A percentile compares a stretch with the other conserved stretches of the same genome.
phyloP scores from a whole-genome alignment of 64 coral and sea anemone genomes.

The Porites lutea region DNA sequence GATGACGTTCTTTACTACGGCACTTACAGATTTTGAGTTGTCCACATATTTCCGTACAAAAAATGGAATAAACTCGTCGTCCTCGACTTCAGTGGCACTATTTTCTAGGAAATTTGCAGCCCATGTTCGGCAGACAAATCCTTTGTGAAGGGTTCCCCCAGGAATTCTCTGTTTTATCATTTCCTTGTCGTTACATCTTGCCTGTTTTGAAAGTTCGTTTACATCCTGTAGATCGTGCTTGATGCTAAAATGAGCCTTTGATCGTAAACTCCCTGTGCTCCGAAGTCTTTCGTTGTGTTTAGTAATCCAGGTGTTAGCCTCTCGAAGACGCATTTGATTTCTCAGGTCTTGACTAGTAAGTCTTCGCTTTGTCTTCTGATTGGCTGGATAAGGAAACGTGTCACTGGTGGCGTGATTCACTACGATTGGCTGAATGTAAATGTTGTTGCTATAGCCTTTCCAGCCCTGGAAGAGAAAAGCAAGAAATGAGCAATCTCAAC shows the following conservation, averaged over 20 bases:
- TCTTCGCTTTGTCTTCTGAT: slow-evolving; percentile 1
- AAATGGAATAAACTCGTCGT: slow-evolving; percentile 14
- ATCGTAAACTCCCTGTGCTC: slow-evolving; percentile 58
- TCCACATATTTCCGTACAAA: slow-evolving; percentile 27
- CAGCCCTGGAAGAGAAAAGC: slow-evolving; percentile 59
- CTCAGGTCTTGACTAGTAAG: slow-evolving; percentile 45
- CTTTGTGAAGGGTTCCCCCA: slow-evolving; percentile 68
- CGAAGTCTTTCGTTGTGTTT: slow-evolving; percentile 75
- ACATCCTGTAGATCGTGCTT: not conserved
- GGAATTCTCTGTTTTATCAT: not conserved
- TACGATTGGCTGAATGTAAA: slow-evolving; percentile 86
- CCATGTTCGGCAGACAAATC: slow-evolving; percentile 86
- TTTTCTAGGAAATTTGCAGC: slow-evolving; percentile 62
- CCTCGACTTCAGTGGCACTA: not conserved
- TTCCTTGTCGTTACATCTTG: not conserved
- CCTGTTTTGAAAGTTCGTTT: not conserved
- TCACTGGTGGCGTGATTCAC: slow-evolving; percentile 34
- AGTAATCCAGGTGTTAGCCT: slow-evolving; percentile 65
- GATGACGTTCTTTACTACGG: not conserved
- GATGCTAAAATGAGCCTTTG: not conserved
- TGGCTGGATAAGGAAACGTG: not conserved
- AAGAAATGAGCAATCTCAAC: not conserved
- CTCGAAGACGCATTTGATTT: slow-evolving; percentile 69
- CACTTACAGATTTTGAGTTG: not conserved
- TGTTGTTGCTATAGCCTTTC: slow-evolving; percentile 87